phyloP scores from a whole-genome alignment of 2,888 invertebrate genomes.

The Trichogramma dendrolimi region DNA sequence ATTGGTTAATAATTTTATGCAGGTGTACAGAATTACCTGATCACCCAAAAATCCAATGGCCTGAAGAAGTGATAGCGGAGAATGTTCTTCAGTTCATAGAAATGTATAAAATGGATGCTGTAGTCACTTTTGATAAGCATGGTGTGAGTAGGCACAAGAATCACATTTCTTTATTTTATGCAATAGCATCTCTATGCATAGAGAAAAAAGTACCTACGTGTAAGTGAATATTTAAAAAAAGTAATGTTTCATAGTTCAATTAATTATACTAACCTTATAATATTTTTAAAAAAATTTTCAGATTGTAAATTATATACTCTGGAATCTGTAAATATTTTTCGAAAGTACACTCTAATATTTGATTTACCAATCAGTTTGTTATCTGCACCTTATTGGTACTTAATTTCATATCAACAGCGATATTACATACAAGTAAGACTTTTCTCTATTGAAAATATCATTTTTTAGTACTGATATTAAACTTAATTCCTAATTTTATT shows the following conservation, averaged over 20 bases:
- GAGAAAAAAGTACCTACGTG: slow-evolving; percentile 70
- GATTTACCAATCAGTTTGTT: slow-evolving; percentile 79
- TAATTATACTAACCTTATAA: neutral
- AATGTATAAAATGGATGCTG: slow-evolving; percentile 71
- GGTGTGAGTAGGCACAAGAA: slow-evolving; percentile 92
- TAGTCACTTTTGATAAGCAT: slow-evolving; percentile 90
- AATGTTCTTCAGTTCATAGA: slow-evolving; percentile 67
- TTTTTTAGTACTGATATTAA: neutral
- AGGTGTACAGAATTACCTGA: slow-evolving; percentile 74
- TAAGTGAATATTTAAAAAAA: slow-evolving; percentile 49
- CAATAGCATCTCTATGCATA: slow-evolving; percentile 73
- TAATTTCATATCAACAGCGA: slow-evolving; percentile 46
- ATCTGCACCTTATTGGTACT: slow-evolving; percentile 72
- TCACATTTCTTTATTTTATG: slow-evolving; percentile 82
- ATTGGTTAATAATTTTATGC: slow-evolving; percentile 38
- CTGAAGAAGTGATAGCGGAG: slow-evolving; percentile 61
- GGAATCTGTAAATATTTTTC: slow-evolving; percentile 77
- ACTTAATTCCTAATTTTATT: slow-evolving; percentile 30
- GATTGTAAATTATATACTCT: slow-evolving; percentile 79
- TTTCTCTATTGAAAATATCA: neutral
- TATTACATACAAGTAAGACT: slow-evolving; percentile 43
- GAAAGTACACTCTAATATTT: slow-evolving; percentile 80
- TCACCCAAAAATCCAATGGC: slow-evolving; percentile 74
- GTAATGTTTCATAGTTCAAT: slow-evolving; percentile 1
- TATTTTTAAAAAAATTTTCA: slow-evolving; percentile 51